Base-by-base conservation (phyloP, 2,888 invertebrate species). In the Archaeoteleia sp. region DNA sequence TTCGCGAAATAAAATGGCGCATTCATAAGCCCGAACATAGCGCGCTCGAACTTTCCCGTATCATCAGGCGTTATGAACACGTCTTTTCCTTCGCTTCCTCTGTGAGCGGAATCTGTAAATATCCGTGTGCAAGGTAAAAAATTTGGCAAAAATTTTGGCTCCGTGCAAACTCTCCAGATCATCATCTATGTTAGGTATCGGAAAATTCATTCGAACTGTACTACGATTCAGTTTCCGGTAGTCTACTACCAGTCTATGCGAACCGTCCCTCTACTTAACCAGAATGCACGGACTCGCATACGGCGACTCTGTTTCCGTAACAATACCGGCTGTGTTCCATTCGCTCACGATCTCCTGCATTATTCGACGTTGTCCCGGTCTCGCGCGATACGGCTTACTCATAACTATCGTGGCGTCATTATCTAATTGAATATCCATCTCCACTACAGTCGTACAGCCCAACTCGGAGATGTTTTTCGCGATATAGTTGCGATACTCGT, bases 21-120 rank as follows among this genome's bases (percentile, higher is more conserved):
- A 45, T 82, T 81, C 2, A 71, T 53, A 1, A 82, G 65, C 1
- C 79, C 80, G 23, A 81, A 83, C 42, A 76, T 76, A 67, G 75
- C 75, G 0, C 73, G 23, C 6, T 74, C 55, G 35, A 77, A 82
- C 68, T 82, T 74, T 3, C 74, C 80, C 0, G 76, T 72, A 3
- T 75, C 78, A 45, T 78, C 78, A 0, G 79, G 82, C 1, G 79
- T 83, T 4, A 20, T 20, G 5, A 20, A 20, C 3, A 5, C 20
- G 20, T 20, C 20, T 20, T 20, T 2, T 27, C 3, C n/a, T 37
- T 49, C 1, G 49, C 17, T 0, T 13, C 7, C 6, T 37, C 10
- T 1, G 9, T 29, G 1, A 37, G 1, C 7, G 27, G 40, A 1
- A 51, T 17, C 15, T 51, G 51, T 1, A 39, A 10, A 39, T 39